Base-by-base conservation (phyloP, 1,140 invertebrate species). In the Drosophila cardini region DNA sequence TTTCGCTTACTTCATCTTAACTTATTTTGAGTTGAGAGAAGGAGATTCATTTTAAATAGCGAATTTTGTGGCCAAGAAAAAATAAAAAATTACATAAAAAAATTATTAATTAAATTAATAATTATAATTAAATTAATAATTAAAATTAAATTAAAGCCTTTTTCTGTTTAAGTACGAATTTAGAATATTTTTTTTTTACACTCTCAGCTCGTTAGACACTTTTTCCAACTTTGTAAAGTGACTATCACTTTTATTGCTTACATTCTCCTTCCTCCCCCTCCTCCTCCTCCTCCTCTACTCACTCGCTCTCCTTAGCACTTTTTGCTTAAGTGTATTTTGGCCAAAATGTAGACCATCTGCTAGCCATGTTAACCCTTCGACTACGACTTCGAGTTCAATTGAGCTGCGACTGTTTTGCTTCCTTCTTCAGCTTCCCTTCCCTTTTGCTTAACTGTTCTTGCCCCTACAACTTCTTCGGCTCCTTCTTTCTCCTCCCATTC, bases 341-440 rank as follows among this genome's bases (percentile, higher is more conserved):
- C 48, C 48, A 52, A 34, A 52, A 52, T 52, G n/a, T 11, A 13
- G 26, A 52, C 48, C 48, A 52, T 52, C 48, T 52, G 57, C 43
- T 34, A 16, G 15, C 15, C 43, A 60, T 60, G 11, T 16, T 36
- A 38, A 50, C 60, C 60, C 45, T 62, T 52, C 36, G 30, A 10
- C 36, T 56, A 40, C 21, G 52, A 15, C 32, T 30, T 11, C n/a
- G 30, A 30, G 21, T 45, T 45, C 45, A 46, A 60, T 60, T 60
- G 57, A 34, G 43, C 43, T 16, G 58, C 43, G 43, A 61, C 43
- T 60, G 21, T 26, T 61, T 34, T 26, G 10, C 16, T 15, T 16
- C 63, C 15, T 40, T 10, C 21, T 7, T 4, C 13, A 10, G 13
- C 34, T 16, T 16, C n/a, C n/a, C 42, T 8, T 9, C 8, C 1